Evolutionary conservation across 2,113 vertebrate genomes (phyloP), one percentile per base, ranked within the genome.

Genomic region (Sclerurus mexicanus): DNA sequence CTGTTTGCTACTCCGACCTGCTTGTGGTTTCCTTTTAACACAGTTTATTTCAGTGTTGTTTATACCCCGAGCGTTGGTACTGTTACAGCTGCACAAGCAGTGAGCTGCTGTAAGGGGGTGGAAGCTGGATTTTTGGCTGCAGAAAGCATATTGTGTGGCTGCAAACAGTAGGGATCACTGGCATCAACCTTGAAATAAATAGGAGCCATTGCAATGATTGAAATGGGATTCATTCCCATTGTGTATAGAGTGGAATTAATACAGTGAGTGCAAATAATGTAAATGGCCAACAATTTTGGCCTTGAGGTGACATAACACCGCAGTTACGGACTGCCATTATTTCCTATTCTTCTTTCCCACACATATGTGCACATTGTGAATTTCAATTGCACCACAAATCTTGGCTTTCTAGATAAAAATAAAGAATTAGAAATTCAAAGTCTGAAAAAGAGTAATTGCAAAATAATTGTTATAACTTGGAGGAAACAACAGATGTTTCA

Each of bases 401-500:
- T 40, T 49, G 83, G 46, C 53, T 90, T 92, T 80, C 80, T 63
- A 46, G 56, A 86, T 58, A 75, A 89, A 90, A 96, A 69, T 28
- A 69, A 72, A 68, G 69, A 66, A 67, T 66, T 21, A 78, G 60
- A 85, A 90, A 90, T 95, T 95, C 86, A 40, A 56, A 66, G 24
- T 78, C 64, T 21, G 30, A 78, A 59, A 92, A 90, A 74, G 64
- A 90, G 50, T 87, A 87, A 92, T 93, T 91, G 91, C 66, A 35
- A 84, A 92, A 77, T 89, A 86, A 88, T 91, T 87, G n/a, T 92
- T 84, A 71, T 75, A 91, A 93, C 69, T 91, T 60, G 44, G 73
- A 91, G 73, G 76, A 84, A 94, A 96, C 87, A 95, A 92, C 93
- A 96, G 94, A 85, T 96, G 87, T 92, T 96, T 94, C 91, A 87